Evolutionary conservation across 2,797 vertebrate genomes (phyloP).

Genomic region (Pempheris klunzingeri): DNA sequence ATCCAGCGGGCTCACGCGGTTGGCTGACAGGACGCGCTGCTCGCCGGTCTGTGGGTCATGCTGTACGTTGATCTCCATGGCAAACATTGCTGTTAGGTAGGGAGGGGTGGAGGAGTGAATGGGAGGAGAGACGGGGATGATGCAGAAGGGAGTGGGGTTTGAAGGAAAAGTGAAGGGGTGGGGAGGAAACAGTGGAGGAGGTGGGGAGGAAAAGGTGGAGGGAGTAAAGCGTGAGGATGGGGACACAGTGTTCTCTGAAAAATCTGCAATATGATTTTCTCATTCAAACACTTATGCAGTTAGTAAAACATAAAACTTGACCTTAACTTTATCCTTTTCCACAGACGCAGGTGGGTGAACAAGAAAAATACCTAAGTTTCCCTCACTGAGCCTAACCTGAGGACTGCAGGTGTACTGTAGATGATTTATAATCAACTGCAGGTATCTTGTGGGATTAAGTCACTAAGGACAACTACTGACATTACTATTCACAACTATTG

Average conservation of each 20-base stretch:
- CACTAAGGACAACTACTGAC: neutral
- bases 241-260: conserved; percentile 52
- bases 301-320: conserved; percentile 39
- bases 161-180: conserved; percentile 39
- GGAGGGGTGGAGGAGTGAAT: conserved; percentile 40
- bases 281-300: conserved; percentile 23
- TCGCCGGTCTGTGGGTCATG: conserved; percentile 95
- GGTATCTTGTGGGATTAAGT: neutral
- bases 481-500: neutral
- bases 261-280: conserved; percentile 14
- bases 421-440: neutral
- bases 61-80: conserved; percentile 99
- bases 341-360: neutral
- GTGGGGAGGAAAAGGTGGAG: conserved; percentile 59
- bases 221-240: conserved; percentile 64
- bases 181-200: conserved; percentile 38
- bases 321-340: neutral
- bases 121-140: conserved; percentile 32
- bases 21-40: conserved; percentile 94
- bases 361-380: neutral
- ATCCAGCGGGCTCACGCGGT: conserved; percentile 89
- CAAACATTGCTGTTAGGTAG: conserved; percentile 92
- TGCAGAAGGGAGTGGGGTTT: conserved; percentile 33
- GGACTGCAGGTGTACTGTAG: neutral
- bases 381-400: neutral